Evolutionary conservation across 2,797 vertebrate species (phyloP).

Genomic region (Erpetoichthys calabaricus): DNA sequence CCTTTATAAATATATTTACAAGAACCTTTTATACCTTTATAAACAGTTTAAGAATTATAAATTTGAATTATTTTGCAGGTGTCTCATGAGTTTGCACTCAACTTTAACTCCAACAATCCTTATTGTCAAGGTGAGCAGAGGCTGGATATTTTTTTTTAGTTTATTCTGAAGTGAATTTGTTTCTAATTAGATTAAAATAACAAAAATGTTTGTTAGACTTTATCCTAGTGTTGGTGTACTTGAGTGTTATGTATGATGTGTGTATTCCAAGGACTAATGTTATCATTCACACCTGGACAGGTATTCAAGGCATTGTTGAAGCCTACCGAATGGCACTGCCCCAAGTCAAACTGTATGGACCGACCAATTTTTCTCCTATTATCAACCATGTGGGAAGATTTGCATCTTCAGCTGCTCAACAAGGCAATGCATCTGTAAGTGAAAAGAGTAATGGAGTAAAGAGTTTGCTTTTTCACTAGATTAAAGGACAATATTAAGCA

Average conservation of each 20-base stretch:
- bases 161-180: too few relatives aligned
- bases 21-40: neutral
- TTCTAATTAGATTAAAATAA: too few relatives aligned
- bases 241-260: too few relatives aligned
- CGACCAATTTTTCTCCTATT: slow-evolving; percentile 89
- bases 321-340: slow-evolving; percentile 68
- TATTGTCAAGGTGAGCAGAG: slow-evolving; percentile 65
- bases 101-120: slow-evolving; percentile 73
- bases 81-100: slow-evolving; percentile 84
- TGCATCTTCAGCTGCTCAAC: slow-evolving; percentile 45
- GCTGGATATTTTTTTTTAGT: neutral
- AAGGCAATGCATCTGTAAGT: slow-evolving; percentile 61
- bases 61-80: slow-evolving; percentile 38
- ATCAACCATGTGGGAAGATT: slow-evolving; percentile 73
- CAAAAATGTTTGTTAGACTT: too few relatives aligned
- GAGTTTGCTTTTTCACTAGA: too few relatives aligned
- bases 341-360: slow-evolving; percentile 68
- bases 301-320: slow-evolving; percentile 73
- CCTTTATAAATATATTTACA: neutral
- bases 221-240: too few relatives aligned
- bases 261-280: too few relatives aligned
- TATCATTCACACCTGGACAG: slow-evolving; percentile 30
- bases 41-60: slow-evolving; percentile 8
- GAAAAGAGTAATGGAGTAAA: neutral
- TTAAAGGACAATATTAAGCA: too few relatives aligned